phyloP scores from a whole-genome alignment of 2,888 invertebrate genomes.

The Tipula unca region DNA sequence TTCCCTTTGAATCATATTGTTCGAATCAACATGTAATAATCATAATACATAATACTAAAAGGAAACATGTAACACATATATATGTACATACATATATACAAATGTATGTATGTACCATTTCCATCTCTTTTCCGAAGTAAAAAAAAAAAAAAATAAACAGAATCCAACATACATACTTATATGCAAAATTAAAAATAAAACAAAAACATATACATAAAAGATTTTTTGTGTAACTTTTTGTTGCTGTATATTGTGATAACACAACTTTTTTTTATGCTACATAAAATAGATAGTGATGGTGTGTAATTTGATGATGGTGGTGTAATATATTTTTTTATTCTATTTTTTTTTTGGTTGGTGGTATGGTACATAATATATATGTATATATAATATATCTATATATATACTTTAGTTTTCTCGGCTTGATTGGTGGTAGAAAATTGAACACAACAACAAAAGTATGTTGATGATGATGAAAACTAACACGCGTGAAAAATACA shows the following conservation, averaged over 20 bases:
- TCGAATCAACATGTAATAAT: background rate
- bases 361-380: background rate
- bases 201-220: background rate
- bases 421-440: background rate
- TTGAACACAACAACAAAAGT: background rate
- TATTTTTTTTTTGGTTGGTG: background rate
- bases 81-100: background rate
- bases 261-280: background rate
- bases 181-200: conserved; percentile 9
- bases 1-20: background rate
- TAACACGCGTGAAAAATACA: conserved; percentile 2
- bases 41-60: background rate
- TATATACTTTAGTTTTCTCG: background rate
- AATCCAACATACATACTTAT: background rate
- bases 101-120: background rate
- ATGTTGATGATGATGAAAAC: conserved; percentile 4
- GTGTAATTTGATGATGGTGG: conserved; percentile 8
- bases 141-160: background rate
- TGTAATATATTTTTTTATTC: background rate
- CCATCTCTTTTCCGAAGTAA: background rate
- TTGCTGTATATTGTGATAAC: background rate
- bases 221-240: background rate
- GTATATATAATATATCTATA: too few relatives aligned
- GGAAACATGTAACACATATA: background rate
- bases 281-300: conserved; percentile 8